Evolutionary conservation across 92 coral and sea anemone genomes (phyloP).

Genomic region (Phenganax stokvisi): DNA sequence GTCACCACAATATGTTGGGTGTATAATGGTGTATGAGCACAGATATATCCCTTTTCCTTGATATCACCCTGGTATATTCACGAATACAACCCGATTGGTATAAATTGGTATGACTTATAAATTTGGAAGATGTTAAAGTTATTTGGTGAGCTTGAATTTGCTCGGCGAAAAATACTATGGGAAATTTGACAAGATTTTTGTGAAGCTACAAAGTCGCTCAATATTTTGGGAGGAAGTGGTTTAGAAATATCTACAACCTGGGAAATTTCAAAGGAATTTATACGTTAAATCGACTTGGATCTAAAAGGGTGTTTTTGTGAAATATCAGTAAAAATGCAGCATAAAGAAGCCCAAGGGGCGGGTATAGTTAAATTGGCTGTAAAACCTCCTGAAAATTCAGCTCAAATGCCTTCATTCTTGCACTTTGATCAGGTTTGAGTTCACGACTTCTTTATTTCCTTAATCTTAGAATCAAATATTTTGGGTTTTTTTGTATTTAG

Average conservation of each 20-base stretch:
- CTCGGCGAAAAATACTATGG: neutral
- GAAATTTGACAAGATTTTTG: conserved; percentile 5
- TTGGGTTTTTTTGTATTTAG: neutral
- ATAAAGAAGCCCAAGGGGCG: conserved; percentile 1
- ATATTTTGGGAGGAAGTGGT: neutral
- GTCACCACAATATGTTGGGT: neutral
- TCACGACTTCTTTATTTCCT: neutral
- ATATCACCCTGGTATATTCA: neutral
- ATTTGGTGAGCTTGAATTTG: neutral
- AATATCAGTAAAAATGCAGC: conserved; percentile 15
- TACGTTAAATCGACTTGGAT: neutral
- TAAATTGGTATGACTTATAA: neutral
- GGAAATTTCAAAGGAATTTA: neutral
- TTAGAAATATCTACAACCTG: neutral
- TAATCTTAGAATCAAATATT: neutral
- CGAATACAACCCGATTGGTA: neutral
- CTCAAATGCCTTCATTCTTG: conserved; percentile 18
- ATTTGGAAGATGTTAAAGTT: neutral
- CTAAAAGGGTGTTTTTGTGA: neutral
- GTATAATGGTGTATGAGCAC: neutral
- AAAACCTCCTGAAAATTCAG: neutral
- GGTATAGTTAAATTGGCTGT: conserved; percentile 26
- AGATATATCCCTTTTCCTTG: neutral
- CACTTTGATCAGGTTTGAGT: conserved; percentile 28
- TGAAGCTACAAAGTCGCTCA: neutral